Percentiles rank a stretch among this genome's conserved stretches.
Conservation (phyloP, 2,888 invertebrate species). For the Papilio protenor region DNA sequence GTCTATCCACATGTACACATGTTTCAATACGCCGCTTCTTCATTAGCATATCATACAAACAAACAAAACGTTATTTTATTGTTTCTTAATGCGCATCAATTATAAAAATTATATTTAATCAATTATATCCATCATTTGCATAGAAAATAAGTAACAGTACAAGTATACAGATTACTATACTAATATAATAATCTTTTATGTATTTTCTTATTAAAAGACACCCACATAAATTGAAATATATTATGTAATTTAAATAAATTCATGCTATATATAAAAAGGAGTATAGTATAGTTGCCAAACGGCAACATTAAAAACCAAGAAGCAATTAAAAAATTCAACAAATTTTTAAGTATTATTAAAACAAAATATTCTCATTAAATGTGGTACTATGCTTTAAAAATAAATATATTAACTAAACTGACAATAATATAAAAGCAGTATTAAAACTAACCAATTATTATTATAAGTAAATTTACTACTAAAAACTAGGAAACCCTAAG, state of each 20-base stretch:
- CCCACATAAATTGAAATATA: neutral
- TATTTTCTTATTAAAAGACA: neutral
- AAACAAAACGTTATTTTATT: neutral
- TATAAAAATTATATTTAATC: neutral
- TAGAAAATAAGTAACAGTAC: neutral
- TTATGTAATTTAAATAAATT: neutral
- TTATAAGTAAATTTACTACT: too few species aligned
- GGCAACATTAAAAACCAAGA: too few species aligned
- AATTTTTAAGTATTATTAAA: neutral
- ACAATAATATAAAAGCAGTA: too few species aligned
- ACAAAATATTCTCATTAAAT: neutral
- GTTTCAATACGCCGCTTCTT: constrained; percentile 6
- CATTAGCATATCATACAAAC: constrained; percentile 8
- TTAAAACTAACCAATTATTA: too few species aligned
- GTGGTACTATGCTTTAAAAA: neutral
- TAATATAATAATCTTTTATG: neutral
- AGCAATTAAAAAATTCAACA: too few species aligned
- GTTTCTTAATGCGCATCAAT: neutral
- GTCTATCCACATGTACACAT: neutral
- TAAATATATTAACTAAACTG: neutral
- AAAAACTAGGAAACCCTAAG: too few species aligned
- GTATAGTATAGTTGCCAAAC: too few species aligned
- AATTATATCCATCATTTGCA: neutral
- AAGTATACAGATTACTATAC: neutral
- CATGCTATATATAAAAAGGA: neutral